Percentiles rank a stretch among this genome's conserved stretches.
Conservation (phyloP, 2,888 invertebrate species). For the Cylindroiulus punctatus region DNA sequence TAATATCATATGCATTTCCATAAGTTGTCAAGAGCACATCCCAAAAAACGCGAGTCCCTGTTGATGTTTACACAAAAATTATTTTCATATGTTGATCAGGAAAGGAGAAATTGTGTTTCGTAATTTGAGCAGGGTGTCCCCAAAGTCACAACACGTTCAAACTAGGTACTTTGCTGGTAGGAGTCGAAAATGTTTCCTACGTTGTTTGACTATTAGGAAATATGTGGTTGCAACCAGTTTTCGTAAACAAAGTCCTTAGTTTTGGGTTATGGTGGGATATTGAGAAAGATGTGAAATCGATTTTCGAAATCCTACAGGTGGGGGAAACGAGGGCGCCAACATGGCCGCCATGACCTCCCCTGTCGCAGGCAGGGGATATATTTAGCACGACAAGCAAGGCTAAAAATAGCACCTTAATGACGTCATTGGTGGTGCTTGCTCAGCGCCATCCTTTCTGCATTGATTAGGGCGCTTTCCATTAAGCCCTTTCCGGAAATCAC, state of each 20-base stretch:
- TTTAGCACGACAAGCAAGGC: neutral
- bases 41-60: too few species aligned
- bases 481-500: neutral
- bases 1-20: too few species aligned
- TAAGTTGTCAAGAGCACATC: too few species aligned
- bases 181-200: too few species aligned
- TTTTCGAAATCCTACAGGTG: neutral
- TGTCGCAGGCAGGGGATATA: neutral
- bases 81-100: too few species aligned
- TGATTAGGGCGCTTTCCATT: neutral
- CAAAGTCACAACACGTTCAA: too few species aligned
- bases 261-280: neutral
- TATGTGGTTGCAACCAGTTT: too few species aligned
- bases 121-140: too few species aligned
- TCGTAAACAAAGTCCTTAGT: neutral
- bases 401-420: neutral
- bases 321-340: neutral
- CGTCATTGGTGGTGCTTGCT: neutral
- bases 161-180: too few species aligned
- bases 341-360: neutral
- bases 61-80: too few species aligned
- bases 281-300: neutral
- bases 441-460: neutral
- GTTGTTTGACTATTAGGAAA: too few species aligned
- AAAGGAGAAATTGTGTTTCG: too few species aligned